phyloP scores from a whole-genome alignment of 2,888 invertebrate species.

The Autographa gamma region DNA sequence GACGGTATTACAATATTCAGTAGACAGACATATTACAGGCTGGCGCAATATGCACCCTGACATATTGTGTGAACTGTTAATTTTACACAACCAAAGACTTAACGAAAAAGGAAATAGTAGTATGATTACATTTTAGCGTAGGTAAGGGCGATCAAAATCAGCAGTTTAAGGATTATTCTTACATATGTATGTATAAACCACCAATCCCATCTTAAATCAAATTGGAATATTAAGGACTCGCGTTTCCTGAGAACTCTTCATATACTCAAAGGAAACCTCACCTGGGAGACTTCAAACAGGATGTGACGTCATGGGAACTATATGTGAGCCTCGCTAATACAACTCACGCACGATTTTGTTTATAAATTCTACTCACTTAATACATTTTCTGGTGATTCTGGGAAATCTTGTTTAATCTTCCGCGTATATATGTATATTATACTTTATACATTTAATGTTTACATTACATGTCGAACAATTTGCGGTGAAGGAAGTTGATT shows the following conservation, averaged over 20 bases:
- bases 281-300: background rate
- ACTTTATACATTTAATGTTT: background rate
- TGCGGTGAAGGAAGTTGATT: background rate
- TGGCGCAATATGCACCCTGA: too few species aligned
- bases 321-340: background rate
- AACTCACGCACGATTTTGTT: slow-evolving; percentile 1
- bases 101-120: too few species aligned
- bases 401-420: background rate
- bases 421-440: background rate
- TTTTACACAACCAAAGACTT: too few species aligned
- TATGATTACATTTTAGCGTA: too few species aligned
- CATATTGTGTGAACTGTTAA: too few species aligned
- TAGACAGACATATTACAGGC: background rate
- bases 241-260: background rate
- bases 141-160: too few species aligned
- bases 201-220: background rate
- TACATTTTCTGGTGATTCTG: background rate
- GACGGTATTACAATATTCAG: background rate
- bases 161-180: too few species aligned
- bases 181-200: background rate
- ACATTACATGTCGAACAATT: background rate
- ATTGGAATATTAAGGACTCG: background rate
- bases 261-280: background rate
- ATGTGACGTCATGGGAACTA: slow-evolving; percentile 1
- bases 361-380: background rate